A percentile compares a stretch with the other conserved stretches of the same genome.
These are phyloP conservation scores for Nanorana parkeri DNA, from an alignment of 2,113 vertebrate genomes.

Conservation along the genomic window DNA sequence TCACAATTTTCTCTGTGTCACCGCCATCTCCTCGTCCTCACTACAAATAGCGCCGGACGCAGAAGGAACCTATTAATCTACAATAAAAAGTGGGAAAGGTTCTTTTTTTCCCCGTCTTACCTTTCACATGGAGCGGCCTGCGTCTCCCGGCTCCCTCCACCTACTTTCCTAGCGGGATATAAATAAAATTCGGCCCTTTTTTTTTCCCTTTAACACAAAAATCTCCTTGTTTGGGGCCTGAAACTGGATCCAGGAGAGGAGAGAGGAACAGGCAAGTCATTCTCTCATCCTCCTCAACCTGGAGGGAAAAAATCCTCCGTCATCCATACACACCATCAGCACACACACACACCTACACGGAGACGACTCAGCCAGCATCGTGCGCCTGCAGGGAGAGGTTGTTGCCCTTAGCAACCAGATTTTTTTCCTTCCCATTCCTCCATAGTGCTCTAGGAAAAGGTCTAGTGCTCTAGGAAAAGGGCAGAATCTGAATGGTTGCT, in stretches of 20 bases:
- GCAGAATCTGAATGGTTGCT: background rate
- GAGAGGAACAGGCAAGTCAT: conserved; percentile 47
- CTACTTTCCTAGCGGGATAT: conserved; percentile 34
- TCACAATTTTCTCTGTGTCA: background rate
- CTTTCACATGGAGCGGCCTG: background rate
- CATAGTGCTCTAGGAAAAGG: too few species aligned
- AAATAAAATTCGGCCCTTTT: conserved; percentile 46
- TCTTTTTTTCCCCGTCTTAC: conserved; percentile 21
- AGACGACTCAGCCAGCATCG: background rate
- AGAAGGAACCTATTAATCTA: background rate
- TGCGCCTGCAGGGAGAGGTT: too few species aligned
- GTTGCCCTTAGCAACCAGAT: too few species aligned
- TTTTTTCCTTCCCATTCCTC: too few species aligned
- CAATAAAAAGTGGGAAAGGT: background rate
- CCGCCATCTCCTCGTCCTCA: background rate
- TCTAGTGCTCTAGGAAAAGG: too few species aligned
- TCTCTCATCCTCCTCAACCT: conserved; percentile 49
- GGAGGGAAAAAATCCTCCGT: conserved; percentile 45
- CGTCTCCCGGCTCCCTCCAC: conserved; percentile 3
- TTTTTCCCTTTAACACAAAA: conserved; percentile 49
- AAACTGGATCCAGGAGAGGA: background rate
- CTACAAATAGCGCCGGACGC: background rate
- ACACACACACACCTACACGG: background rate
- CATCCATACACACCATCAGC: conserved; percentile 28
- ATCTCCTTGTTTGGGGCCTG: conserved; percentile 53